These are phyloP conservation scores for Amphiprion clarkii DNA, from an alignment of 2,797 vertebrate genomes.

Conservation along the genomic window DNA sequence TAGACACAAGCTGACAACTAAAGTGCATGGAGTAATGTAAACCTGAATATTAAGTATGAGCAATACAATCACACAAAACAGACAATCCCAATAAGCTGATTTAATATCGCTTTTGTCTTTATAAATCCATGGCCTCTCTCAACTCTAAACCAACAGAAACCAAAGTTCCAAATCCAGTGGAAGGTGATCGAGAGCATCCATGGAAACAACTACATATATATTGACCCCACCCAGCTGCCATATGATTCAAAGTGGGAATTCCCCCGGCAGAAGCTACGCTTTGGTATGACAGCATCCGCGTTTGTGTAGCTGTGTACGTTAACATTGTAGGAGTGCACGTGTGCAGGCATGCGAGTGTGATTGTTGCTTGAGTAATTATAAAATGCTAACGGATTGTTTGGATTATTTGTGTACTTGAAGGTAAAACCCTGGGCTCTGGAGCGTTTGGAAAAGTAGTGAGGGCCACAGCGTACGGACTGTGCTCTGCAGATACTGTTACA, in stretches of 20 bases:
- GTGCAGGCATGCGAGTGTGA: not conserved
- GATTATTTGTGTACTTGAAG: slow-evolving; percentile 76
- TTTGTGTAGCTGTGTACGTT: slow-evolving; percentile 1
- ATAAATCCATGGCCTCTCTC: slow-evolving; percentile 10
- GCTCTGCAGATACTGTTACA: slow-evolving; percentile 92
- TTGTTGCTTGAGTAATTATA: not conserved
- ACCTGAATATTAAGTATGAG: slow-evolving; percentile 16
- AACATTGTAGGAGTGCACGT: not conserved
- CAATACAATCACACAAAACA: not conserved
- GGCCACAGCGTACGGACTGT: slow-evolving; percentile 94
- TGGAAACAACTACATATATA: slow-evolving; percentile 98
- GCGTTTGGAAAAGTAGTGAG: slow-evolving; percentile 98
- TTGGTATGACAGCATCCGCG: slow-evolving; percentile 85
- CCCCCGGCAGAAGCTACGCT: slow-evolving; percentile 95
- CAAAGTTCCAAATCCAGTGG: slow-evolving; percentile 99
- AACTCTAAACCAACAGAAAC: slow-evolving; percentile 87
- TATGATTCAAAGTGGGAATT: slow-evolving; percentile 99
- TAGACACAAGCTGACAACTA: slow-evolving; percentile 47
- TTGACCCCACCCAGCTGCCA: slow-evolving; percentile 97
- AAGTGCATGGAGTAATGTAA: slow-evolving; percentile 36
- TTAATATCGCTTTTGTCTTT: not conserved
- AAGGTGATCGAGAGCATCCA: slow-evolving; percentile 99
- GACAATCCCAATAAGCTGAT: slow-evolving; percentile 17
- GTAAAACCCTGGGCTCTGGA: slow-evolving; percentile 95
- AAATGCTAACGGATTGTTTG: not conserved